Evolutionary conservation across 2,888 invertebrate species (phyloP).

Genomic region (Tricholauxania praeusta): DNA sequence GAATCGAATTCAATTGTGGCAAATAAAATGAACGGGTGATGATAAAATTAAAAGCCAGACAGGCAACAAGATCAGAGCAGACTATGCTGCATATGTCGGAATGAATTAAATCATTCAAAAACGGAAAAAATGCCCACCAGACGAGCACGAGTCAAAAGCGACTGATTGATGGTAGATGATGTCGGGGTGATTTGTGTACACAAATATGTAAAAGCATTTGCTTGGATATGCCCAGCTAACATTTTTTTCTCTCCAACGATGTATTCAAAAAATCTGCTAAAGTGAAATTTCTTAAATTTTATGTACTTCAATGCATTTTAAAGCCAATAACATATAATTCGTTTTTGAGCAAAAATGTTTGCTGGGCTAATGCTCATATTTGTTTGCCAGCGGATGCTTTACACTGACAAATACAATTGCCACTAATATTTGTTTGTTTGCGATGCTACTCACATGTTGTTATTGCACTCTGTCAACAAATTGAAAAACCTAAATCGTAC

Average conservation of each 20-base stretch:
- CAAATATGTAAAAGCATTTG: neutral
- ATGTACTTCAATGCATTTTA: neutral
- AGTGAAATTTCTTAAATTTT: no score
- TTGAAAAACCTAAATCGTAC: no score
- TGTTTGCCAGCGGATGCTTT: neutral
- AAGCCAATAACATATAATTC: neutral
- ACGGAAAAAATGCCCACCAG: neutral
- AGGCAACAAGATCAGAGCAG: neutral
- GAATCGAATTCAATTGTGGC: no score
- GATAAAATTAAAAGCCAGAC: conserved; percentile 10
- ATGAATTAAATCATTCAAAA: conserved; percentile 18
- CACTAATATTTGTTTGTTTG: no score
- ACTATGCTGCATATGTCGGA: neutral
- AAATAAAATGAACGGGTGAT: no score
- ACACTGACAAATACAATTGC: no score
- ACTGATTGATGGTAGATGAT: neutral
- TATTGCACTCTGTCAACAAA: no score
- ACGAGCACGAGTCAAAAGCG: conserved; percentile 9
- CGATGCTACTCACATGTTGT: no score
- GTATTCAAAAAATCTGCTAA: no score
- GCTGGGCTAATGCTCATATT: neutral
- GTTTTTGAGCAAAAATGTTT: neutral
- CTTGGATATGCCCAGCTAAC: neutral
- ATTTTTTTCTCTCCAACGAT: neutral
- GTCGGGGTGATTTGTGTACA: neutral